phyloP scores from a whole-genome alignment of 2,888 invertebrate species.

The Pollenia labialis region DNA sequence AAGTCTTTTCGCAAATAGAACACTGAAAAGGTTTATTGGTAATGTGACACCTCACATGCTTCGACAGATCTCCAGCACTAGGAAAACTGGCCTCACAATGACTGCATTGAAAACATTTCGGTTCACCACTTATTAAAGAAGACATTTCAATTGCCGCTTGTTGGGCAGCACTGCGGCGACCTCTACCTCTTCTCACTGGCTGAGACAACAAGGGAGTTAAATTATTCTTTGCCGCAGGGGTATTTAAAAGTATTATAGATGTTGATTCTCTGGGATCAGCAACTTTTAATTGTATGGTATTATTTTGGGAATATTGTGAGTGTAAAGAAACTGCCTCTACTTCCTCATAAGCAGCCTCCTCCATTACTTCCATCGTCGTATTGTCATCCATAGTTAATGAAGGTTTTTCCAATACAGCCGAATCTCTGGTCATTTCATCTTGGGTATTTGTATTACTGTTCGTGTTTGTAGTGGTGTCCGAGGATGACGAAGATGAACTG shows the following conservation, averaged over 20 bases:
- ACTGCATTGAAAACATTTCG: constrained; percentile 83
- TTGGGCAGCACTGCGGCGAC: constrained; percentile 78
- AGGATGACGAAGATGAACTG: constrained; percentile 74
- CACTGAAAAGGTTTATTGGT: constrained; percentile 84
- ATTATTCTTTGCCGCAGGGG: constrained; percentile 54
- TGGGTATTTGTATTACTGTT: constrained; percentile 76
- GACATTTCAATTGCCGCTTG: constrained; percentile 76
- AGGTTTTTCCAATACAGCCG: constrained; percentile 9
- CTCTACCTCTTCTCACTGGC: constrained; percentile 78
- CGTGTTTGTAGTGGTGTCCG: constrained; percentile 52
- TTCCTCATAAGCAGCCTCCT: constrained; percentile 74
- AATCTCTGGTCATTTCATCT: constrained; percentile 71
- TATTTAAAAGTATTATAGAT: constrained; percentile 79
- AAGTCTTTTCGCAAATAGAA: constrained; percentile 83
- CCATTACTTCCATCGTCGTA: constrained; percentile 63
- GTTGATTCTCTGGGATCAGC: constrained; percentile 80
- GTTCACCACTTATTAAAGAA: constrained; percentile 74
- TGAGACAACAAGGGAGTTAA: constrained; percentile 42
- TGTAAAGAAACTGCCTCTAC: constrained; percentile 62
- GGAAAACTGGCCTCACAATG: constrained; percentile 83
- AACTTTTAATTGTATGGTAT: constrained; percentile 72
- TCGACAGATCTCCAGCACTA: constrained; percentile 84
- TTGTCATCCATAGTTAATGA: constrained; percentile 45
- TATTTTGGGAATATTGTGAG: constrained; percentile 58
- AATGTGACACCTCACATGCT: constrained; percentile 84